Conservation (phyloP, 2,888 invertebrate species). For the Coenonympha glycerion region DNA sequence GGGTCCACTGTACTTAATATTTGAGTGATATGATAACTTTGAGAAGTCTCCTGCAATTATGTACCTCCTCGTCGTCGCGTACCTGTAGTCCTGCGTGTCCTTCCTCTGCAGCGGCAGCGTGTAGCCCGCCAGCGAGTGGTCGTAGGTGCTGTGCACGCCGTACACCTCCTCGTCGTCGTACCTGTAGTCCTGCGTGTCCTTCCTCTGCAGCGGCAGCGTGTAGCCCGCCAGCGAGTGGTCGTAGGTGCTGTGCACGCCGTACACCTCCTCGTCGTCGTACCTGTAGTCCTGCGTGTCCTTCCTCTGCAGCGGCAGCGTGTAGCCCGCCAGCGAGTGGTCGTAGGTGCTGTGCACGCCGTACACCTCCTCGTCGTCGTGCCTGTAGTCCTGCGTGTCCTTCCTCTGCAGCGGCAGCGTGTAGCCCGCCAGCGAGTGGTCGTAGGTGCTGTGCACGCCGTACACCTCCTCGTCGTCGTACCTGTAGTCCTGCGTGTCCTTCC, state of each 20-base stretch:
- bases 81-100: constrained; percentile 91
- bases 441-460: constrained; percentile 95
- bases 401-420: constrained; percentile 93
- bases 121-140: constrained; percentile 92
- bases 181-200: constrained; percentile 91
- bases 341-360: constrained; percentile 96
- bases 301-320: constrained; percentile 90
- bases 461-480: constrained; percentile 89
- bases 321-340: constrained; percentile 92
- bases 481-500: constrained; percentile 90
- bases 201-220: constrained; percentile 89
- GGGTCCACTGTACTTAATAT: too few relatives aligned
- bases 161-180: constrained; percentile 91
- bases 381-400: constrained; percentile 90
- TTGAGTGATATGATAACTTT: too few relatives aligned
- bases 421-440: constrained; percentile 91
- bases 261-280: constrained; percentile 90
- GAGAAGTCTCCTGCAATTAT: too few relatives aligned
- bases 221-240: constrained; percentile 94
- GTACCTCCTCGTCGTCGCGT: too few relatives aligned
- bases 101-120: constrained; percentile 90
- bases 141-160: constrained; percentile 94
- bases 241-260: constrained; percentile 94
- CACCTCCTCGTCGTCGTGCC: constrained; percentile 87
- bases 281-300: constrained; percentile 91